Evolutionary conservation across 2,888 invertebrate species (phyloP), one percentile per base, ranked within the genome.

Genomic region (Noctua janthe): DNA sequence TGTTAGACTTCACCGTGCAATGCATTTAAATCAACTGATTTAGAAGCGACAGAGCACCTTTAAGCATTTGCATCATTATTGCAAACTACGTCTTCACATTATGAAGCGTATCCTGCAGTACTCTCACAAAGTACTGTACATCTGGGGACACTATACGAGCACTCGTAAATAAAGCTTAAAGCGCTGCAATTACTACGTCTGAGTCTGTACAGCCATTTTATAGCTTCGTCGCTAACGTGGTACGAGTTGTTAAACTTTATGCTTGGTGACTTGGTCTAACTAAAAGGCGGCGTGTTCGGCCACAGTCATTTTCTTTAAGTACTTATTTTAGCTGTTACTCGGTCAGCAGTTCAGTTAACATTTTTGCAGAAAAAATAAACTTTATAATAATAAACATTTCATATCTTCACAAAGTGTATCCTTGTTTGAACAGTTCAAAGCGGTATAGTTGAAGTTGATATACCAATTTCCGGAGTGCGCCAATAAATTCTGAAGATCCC

Each of bases 111-210:
- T 75, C 77, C 74, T 82, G 71, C 64, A 75, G 71, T 73, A 23
- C 74, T 82, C 59, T 64, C 49, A 47, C 69, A 64, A 70, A 76
- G 82, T 71, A 35, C 64, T 62, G 73, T 75, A 81, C 88, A 88
- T 87, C 83, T 87, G 81, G 76, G 76, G 81, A 74, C 80, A 76
- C 54, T 76, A 80, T 75, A 84, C 54, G 74, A 77, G 72, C 47
- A 76, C 69, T 86, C 89, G 88, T 84, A 88, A 89, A 89, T 88
- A 87, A 85, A 89, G 88, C 88, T 88, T 81, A 85, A 88, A 89
- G 85, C 87, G 80, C 83, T 83, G 84, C 86, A 88, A 88, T 88
- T 88, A 88, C 84, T 83, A 71, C 75, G 86, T 85, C 89, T 85
- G 86, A 67, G 85, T 81, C 87, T 81, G 77, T 78, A 80, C 72